A percentile compares a stretch with the other conserved stretches of the same genome.
Conservation (phyloP, 2,888 invertebrate species). For the Agelastica alni region DNA sequence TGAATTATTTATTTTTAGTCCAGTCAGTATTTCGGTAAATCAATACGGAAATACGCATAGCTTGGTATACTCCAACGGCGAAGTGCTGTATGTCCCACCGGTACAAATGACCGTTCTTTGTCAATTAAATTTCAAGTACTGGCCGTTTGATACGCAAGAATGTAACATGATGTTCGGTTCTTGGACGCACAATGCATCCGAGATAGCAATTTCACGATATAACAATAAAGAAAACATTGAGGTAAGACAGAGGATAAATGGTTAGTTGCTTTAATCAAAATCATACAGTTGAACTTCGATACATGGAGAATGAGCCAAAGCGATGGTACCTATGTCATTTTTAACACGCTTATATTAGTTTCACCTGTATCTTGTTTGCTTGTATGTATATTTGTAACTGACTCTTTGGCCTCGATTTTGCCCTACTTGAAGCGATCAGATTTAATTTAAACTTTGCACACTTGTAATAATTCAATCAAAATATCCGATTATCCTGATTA, state of each 20-base stretch:
- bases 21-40: conserved; percentile 63
- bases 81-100: conserved; percentile 69
- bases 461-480: too few species aligned
- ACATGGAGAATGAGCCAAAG: too few species aligned
- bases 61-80: conserved; percentile 59
- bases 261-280: too few species aligned
- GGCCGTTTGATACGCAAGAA: conserved; percentile 77
- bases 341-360: too few species aligned
- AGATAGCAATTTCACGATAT: conserved; percentile 58
- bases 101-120: conserved; percentile 69
- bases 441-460: too few species aligned
- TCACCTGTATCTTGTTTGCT: too few species aligned
- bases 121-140: conserved; percentile 68
- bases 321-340: too few species aligned
- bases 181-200: conserved; percentile 68
- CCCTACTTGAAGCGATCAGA: too few species aligned
- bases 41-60: conserved; percentile 64
- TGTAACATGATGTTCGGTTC: conserved; percentile 74
- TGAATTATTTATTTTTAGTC: conserved; percentile 59
- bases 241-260: not conserved
- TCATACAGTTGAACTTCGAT: too few species aligned
- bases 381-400: too few species aligned
- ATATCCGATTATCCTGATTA: too few species aligned
- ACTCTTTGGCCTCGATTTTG: too few species aligned
- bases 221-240: conserved; percentile 28